Evolutionary conservation across 2,797 vertebrate species (phyloP).

Genomic region (Etheostoma perlongum): DNA sequence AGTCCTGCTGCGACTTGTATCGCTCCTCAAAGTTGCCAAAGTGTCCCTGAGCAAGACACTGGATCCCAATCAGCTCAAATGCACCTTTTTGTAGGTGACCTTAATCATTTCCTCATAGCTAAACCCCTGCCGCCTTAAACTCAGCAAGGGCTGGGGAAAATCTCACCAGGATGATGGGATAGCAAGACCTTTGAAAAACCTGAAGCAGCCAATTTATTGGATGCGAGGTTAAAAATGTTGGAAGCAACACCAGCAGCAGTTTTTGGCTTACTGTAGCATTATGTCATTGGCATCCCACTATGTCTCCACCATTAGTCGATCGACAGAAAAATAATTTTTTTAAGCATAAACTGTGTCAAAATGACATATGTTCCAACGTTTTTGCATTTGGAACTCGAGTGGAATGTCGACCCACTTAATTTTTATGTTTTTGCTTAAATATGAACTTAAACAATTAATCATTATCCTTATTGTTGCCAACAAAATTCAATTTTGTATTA

Average conservation of each 20-base stretch:
- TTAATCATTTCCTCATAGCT: conserved; percentile 34
- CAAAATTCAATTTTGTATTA: neutral
- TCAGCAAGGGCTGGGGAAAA: neutral
- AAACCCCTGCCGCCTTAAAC: conserved; percentile 26
- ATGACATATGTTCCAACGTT: neutral
- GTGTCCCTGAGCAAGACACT: conserved; percentile 12
- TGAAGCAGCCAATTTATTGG: conserved; percentile 21
- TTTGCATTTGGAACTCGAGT: neutral
- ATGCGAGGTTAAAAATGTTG: neutral
- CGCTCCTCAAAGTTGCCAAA: conserved; percentile 7
- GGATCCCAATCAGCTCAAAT: neutral
- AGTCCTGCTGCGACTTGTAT: neutral
- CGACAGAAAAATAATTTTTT: too few species aligned
- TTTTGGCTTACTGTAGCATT: neutral
- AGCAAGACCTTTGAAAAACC: conserved; percentile 9
- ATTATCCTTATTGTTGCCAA: neutral
- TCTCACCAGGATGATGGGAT: neutral
- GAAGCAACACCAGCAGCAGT: neutral
- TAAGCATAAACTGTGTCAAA: too few species aligned
- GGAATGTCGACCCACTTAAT: neutral
- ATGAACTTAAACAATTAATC: too few species aligned
- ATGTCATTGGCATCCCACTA: neutral
- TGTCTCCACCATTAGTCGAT: neutral
- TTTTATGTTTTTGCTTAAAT: neutral
- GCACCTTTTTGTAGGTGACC: conserved; percentile 34